Evolutionary conservation across 1,140 invertebrate species (phyloP), one percentile per base, ranked within the genome.

Genomic region (Drosophila nasuta): DNA sequence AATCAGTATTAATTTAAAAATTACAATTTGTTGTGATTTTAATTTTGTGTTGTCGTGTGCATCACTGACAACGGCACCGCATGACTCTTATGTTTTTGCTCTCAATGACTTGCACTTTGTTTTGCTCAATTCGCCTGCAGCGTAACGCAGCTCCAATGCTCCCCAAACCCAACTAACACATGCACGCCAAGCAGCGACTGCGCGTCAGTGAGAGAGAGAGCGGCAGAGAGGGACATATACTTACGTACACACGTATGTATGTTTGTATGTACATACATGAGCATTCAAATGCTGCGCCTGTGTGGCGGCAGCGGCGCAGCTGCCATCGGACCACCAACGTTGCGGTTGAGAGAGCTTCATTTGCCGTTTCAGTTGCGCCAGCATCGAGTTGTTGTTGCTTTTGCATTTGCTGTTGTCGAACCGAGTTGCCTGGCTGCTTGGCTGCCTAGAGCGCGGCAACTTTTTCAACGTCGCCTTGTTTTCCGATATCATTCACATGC

Each of bases 101-200:
- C 83, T 88, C 83, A 89, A 88, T 88, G 83, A 89, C 83, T 88
- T 88, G 83, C 85, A 88, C 62, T 89, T 89, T 77, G 85, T 67
- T 74, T 74, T 74, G 74, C 81, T 83, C 82, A 78, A 72, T 86
- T 80, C 81, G 83, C 83, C 81, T 88, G 83, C 83, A 71, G 73
- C 73, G 59, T 58, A 70, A 58, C 59, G 52, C 59, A 86, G 81
- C 81, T 86, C 70, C 82, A 85, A 75, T 79, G 80, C 68, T 77
- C 78, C 77, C 73, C 75, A 65, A 71, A 66, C 49, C 65, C 43
- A 56, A 63, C 48, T n/a, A 51, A 41, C 60, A 48, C n/a, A 66
- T 10, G 33, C 45, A 58, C 20, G 25, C 11, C 43, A 70, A 38
- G n/a, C 46, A 48, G 45, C 10, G 35, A 6, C 35, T 25, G 20